Conservation (phyloP, 2,888 invertebrate species). For the Cremastinae sp. region DNA sequence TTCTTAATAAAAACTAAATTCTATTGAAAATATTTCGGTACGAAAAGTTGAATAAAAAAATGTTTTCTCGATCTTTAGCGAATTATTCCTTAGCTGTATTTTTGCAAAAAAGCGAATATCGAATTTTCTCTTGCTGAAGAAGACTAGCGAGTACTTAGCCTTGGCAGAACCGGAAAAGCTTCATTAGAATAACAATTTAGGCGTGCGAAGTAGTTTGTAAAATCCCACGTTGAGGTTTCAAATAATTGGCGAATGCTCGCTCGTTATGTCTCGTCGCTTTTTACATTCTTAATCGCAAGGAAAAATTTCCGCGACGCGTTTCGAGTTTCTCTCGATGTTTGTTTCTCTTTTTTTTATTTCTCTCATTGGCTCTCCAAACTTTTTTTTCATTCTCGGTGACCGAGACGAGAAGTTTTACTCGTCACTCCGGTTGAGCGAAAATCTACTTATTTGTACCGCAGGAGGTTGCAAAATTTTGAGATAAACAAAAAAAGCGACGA, state of each 20-base stretch:
- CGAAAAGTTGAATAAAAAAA: too few relatives aligned
- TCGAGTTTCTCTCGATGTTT: constrained; percentile 41
- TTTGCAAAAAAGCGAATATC: constrained; percentile 17
- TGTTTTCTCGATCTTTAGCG: background rate
- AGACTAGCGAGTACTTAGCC: constrained; percentile 1
- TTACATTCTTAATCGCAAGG: constrained; percentile 7
- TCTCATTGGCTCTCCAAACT: background rate
- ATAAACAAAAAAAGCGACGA: constrained; percentile 25
- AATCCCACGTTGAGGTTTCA: constrained; percentile 28
- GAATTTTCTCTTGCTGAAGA: constrained; percentile 5
- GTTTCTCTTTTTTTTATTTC: constrained; percentile 17
- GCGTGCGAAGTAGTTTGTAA: constrained; percentile 48
- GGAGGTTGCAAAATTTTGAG: constrained; percentile 30
- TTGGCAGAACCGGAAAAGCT: constrained; percentile 53
- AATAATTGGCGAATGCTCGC: background rate
- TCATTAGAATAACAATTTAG: constrained; percentile 57
- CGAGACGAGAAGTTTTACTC: constrained; percentile 53
- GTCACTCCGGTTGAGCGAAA: constrained; percentile 56
- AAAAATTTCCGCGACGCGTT: constrained; percentile 33
- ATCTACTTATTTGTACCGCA: constrained; percentile 44
- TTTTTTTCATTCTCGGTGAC: constrained; percentile 30
- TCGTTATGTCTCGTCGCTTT: background rate
- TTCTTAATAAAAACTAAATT: too few relatives aligned
- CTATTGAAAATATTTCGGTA: too few relatives aligned
- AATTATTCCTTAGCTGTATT: constrained; percentile 26